Evolutionary conservation across 2,113 vertebrate species (phyloP), one percentile per base, ranked within the genome.

Genomic region (Sapayoa aenigma): DNA sequence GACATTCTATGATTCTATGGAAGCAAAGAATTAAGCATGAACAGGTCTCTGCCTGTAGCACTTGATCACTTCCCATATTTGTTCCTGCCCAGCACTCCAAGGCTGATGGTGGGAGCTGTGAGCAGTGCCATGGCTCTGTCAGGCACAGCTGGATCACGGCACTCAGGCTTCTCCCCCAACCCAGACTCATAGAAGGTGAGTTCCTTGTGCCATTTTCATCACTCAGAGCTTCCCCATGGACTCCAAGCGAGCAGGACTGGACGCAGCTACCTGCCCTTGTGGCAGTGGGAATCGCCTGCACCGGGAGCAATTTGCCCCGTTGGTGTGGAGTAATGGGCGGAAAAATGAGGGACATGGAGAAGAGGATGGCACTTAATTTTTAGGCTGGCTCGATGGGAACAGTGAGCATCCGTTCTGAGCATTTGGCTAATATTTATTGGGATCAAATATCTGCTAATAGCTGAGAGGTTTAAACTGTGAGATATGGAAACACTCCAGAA

Each of bases 61-160:
- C 81, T 59, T 12, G 7, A 39, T 63, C 6, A 4, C 59, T 14
- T 5, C 21, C 23, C 12, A 22, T 20, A 4, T 23, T n/a, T 68
- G 22, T 52, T 31, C 68, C 55, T 73, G 33, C 47, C 68, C 52
- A 35, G 56, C 21, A 35, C 58, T n/a, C 52, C 5, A 2, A 13
- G 74, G 22, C 11, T 52, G 53, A 33, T 49, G 66, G 49, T 50
- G 74, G 87, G 55, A 87, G 62, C 86, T 31, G 16, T 9, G 60
- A 37, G 69, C 41, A 35, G 28, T 3, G 10, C 35, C 2, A 1
- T 28, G 41, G 62, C 75, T 71, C 46, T 79, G 44, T 60, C 41
- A 67, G 58, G 41, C 53, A 30, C 0, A 0, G 23, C 56, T 59
- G 42, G 66, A 23, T 71, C 39, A 60, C 0, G 0, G 8, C 44